phyloP scores from a whole-genome alignment of 2,888 invertebrate species.

The Melinaea marsaeus region DNA sequence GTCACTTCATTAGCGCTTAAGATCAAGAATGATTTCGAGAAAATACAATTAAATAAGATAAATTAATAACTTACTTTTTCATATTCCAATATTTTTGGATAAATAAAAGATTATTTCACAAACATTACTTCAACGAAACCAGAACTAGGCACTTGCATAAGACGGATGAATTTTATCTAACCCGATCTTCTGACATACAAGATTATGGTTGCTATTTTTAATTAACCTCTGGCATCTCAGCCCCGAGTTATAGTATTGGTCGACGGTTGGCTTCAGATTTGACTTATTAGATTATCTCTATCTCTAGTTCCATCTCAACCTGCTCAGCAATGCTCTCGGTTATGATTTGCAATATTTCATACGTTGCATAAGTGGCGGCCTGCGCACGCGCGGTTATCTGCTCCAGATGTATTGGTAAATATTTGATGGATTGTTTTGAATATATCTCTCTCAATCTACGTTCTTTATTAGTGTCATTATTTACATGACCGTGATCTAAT shows the following conservation, averaged over 20 bases:
- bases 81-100: neutral
- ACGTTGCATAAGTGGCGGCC: conserved; percentile 61
- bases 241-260: conserved; percentile 69
- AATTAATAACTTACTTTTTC: conserved; percentile 8
- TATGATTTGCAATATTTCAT: conserved; percentile 72
- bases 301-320: conserved; percentile 65
- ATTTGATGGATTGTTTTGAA: conserved; percentile 58
- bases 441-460: conserved; percentile 18
- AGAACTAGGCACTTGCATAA: conserved; percentile 42
- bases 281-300: conserved; percentile 76
- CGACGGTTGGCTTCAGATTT: conserved; percentile 72
- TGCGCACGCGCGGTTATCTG: conserved; percentile 60
- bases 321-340: conserved; percentile 49
- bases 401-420: conserved; percentile 50
- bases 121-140: conserved; percentile 12
- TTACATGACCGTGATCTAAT: neutral
- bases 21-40: too few relatives aligned
- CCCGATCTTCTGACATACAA: conserved; percentile 62
- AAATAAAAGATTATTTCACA: conserved; percentile 1
- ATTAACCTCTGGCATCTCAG: conserved; percentile 75
- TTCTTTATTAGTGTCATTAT: conserved; percentile 8
- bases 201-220: conserved; percentile 76
- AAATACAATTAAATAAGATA: neutral
- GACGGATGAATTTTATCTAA: conserved; percentile 60
- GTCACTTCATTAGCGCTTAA: too few relatives aligned